Base-by-base conservation (phyloP, 2,113 vertebrate species). In the Recurvirostra avosetta region DNA sequence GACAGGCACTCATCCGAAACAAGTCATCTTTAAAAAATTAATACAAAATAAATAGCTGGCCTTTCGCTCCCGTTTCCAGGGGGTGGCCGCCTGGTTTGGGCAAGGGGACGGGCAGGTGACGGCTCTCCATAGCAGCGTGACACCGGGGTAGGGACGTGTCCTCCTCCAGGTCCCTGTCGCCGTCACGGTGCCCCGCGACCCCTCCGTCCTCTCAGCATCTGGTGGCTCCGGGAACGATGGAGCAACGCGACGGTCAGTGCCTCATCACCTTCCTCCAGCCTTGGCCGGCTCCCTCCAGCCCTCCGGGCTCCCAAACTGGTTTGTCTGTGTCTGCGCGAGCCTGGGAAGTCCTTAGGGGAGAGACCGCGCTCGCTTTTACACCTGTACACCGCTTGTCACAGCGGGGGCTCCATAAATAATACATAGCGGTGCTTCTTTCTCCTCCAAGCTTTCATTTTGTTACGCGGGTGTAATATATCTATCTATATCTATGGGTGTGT, bases 11-110 rank as follows among this genome's bases (percentile, higher is more conserved):
- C 96, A 92, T 76, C 87, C 1, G 17, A 83, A 92, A 97, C 72
- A 40, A 67, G 92, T 66, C 61, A 74, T 92, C 92, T 96, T 92
- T 92, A 97, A 97, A 89, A 89, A 95, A 96, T 96, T 95, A 93
- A 95, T 91, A 72, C 81, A 90, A 86, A 91, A 94, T 80, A 92
- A 96, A 96, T 65, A 79, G 47, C 76, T 62, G 77, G 61, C 58
- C 95, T 92, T 94, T 74, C 2, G 1, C 86, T 71, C 49, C 49
- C 2, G 1, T 25, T 86, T 55, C 61, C 1, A 12, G 53, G 53
- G 55, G 32, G 4, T 22, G 50, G 30, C 30, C 65, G 41, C 22
- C 47, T 55, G 49, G 8, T 14, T 58, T 62, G 74, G 62, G 32
- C 7, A 59, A 68, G 62, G 59, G 53, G 8, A 47, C 7, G 10